Percentiles rank a stretch among this genome's conserved stretches.
Conservation (phyloP, 2,113 vertebrate species). For the Takifugu flavidus region DNA sequence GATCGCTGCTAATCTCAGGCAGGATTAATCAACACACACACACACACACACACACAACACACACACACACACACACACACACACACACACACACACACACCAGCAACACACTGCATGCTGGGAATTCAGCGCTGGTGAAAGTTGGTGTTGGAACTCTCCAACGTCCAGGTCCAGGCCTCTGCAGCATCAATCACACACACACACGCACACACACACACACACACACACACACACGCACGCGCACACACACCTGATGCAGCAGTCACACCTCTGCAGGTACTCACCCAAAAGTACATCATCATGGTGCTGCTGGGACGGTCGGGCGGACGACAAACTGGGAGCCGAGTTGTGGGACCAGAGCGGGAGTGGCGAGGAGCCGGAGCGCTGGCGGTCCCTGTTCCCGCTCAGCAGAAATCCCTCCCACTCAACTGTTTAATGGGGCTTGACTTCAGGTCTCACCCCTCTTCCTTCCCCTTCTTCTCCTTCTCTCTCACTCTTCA, state of each 20-base stretch:
- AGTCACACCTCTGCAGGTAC: constrained; percentile 25
- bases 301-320: constrained; percentile 59
- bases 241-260: neutral
- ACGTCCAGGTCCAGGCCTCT: constrained; percentile 46
- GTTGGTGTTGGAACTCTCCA: constrained; percentile 7
- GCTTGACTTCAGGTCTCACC: constrained; percentile 48
- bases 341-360: constrained; percentile 28
- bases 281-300: constrained; percentile 83
- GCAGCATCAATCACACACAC: constrained; percentile 40
- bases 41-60: too few relatives aligned
- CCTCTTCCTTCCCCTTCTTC: constrained; percentile 21
- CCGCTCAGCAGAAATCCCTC: constrained; percentile 33
- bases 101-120: constrained; percentile 30
- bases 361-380: constrained; percentile 44
- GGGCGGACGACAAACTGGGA: constrained; percentile 32
- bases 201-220: constrained; percentile 2
- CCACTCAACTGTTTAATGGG: constrained; percentile 51
- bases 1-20: too few relatives aligned
- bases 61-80: too few relatives aligned
- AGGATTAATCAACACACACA: too few relatives aligned
- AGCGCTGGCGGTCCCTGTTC: constrained; percentile 38
- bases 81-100: neutral
- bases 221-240: constrained; percentile 14
- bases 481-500: constrained; percentile 24
- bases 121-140: constrained; percentile 19